Evolutionary conservation across 2,113 vertebrate genomes (phyloP).

Genomic region (Arenaria interpres): DNA sequence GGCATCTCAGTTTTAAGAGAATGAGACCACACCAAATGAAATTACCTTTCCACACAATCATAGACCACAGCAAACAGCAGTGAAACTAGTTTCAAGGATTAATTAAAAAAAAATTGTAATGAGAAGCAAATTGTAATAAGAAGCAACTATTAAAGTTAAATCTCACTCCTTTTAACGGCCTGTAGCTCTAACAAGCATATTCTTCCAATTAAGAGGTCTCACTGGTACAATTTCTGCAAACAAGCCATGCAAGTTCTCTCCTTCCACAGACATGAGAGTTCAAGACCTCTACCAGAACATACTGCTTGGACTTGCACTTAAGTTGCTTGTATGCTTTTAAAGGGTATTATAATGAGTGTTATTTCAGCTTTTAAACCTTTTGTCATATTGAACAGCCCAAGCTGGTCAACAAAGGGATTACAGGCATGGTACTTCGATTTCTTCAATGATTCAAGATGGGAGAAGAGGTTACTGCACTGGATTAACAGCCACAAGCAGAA

Average conservation of each 20-base stretch:
- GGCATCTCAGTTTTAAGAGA: not conserved
- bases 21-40: not conserved
- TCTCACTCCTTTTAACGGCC: not conserved
- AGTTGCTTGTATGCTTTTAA: not conserved
- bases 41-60: conserved; percentile 12
- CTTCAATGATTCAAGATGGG: not conserved
- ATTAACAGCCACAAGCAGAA: not conserved
- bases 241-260: not conserved
- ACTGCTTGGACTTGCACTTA: not conserved
- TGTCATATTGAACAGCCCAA: not conserved
- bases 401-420: not conserved
- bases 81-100: conserved; percentile 6
- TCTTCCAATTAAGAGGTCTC: not conserved
- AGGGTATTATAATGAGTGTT: not conserved
- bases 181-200: not conserved
- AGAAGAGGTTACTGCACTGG: not conserved
- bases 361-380: not conserved
- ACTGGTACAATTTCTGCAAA: not conserved
- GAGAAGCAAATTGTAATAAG: not conserved
- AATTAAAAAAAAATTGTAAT: not conserved
- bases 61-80: not conserved
- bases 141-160: not conserved
- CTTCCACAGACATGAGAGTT: not conserved
- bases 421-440: not conserved
- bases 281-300: not conserved